A percentile compares a stretch with the other conserved stretches of the same genome.
phyloP scores from a whole-genome alignment of 2,113 vertebrate genomes.

The Echinops telfairi region DNA sequence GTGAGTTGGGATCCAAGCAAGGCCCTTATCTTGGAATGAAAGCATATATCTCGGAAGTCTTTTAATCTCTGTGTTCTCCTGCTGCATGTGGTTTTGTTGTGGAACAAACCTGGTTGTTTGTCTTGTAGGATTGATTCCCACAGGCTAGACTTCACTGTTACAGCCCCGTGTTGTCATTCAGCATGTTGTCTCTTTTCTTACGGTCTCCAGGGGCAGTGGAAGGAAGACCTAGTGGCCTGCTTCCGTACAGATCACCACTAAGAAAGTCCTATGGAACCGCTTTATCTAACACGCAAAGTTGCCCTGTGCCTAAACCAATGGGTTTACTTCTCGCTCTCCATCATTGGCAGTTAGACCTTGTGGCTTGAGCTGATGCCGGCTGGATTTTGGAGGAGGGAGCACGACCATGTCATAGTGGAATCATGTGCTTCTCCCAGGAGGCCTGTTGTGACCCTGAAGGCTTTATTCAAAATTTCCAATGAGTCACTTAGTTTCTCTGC shows the following conservation, averaged over 20 bases:
- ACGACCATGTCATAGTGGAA: accelerated
- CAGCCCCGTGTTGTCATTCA: background rate
- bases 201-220: background rate
- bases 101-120: no score
- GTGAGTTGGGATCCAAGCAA: background rate
- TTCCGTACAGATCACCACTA: background rate
- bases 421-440: background rate
- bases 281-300: no score
- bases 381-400: background rate
- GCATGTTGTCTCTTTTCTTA: no score
- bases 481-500: no score
- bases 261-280: no score
- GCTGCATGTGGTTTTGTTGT: background rate
- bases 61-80: background rate
- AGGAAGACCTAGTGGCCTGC: background rate
- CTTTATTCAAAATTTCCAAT: no score
- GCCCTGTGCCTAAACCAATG: no score
- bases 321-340: background rate
- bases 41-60: background rate
- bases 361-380: background rate
- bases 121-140: background rate
- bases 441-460: no score
- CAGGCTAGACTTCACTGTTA: background rate
- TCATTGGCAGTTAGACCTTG: background rate
- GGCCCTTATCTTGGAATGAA: no score